These are phyloP conservation scores for Bombus pascuorum DNA, from an alignment of 1,140 invertebrate genomes.

Conservation along the genomic window DNA sequence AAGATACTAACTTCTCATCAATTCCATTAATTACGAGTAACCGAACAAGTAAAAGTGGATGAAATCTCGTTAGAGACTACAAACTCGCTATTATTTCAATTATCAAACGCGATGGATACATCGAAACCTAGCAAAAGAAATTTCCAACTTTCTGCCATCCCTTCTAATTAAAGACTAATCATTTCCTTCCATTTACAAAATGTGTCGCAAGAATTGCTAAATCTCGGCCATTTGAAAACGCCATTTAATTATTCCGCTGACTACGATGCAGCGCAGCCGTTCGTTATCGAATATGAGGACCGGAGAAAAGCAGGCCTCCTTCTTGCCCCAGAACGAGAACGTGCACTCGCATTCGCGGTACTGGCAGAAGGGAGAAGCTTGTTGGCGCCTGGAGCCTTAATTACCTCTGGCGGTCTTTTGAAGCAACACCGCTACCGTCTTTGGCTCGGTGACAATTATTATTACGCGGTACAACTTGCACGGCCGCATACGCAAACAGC, in stretches of 20 bases:
- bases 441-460: slow-evolving; percentile 62
- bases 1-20: no score
- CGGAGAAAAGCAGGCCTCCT: slow-evolving; percentile 38
- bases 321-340: slow-evolving; percentile 30
- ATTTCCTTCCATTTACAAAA: no score
- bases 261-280: neutral
- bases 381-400: slow-evolving; percentile 67
- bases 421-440: slow-evolving; percentile 53
- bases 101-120: no score
- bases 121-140: no score
- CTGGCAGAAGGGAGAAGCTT: slow-evolving; percentile 41
- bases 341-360: slow-evolving; percentile 14
- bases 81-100: no score
- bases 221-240: neutral
- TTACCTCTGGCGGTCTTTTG: slow-evolving; percentile 69
- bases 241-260: neutral
- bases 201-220: neutral
- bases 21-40: no score
- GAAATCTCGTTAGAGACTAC: no score
- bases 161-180: no score
- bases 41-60: no score
- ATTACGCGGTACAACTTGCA: slow-evolving; percentile 51
- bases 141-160: no score
- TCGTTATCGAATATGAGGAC: slow-evolving; percentile 64
- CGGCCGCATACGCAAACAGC: slow-evolving; percentile 10